phyloP scores from a whole-genome alignment of 1,140 invertebrate species.

The Elymnias hypermnestra region DNA sequence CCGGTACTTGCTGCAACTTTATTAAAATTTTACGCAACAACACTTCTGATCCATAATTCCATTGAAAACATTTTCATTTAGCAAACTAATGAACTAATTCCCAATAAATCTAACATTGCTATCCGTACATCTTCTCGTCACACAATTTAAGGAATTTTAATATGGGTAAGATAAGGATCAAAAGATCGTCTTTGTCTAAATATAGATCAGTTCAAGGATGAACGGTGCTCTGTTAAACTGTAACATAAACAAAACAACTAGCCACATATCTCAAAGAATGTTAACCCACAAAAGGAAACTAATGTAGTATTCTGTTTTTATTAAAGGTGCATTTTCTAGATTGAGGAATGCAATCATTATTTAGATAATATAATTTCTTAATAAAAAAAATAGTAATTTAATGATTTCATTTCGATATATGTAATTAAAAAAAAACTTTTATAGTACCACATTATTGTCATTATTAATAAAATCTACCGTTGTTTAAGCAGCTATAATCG shows the following conservation, averaged over 20 bases:
- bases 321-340: neutral
- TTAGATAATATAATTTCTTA: too few relatives aligned
- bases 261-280: constrained; percentile 33
- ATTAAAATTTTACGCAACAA: constrained; percentile 7
- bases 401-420: too few relatives aligned
- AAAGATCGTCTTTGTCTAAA: constrained; percentile 30
- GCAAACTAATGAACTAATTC: neutral
- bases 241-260: constrained; percentile 31
- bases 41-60: neutral
- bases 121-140: constrained; percentile 1
- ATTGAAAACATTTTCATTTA: neutral
- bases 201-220: constrained; percentile 36
- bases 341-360: too few relatives aligned
- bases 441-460: neutral
- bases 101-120: too few relatives aligned
- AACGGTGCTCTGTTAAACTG: constrained; percentile 28
- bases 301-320: too few relatives aligned
- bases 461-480: too few relatives aligned
- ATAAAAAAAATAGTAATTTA: too few relatives aligned
- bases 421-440: neutral
- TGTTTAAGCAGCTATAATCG: too few relatives aligned
- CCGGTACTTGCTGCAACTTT: constrained; percentile 37
- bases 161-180: constrained; percentile 20
- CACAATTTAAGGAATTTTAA: constrained; percentile 15
- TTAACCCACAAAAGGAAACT: constrained; percentile 54